Evolutionary conservation across 1,140 invertebrate species (phyloP).

Genomic region (Panulirus ornatus): DNA sequence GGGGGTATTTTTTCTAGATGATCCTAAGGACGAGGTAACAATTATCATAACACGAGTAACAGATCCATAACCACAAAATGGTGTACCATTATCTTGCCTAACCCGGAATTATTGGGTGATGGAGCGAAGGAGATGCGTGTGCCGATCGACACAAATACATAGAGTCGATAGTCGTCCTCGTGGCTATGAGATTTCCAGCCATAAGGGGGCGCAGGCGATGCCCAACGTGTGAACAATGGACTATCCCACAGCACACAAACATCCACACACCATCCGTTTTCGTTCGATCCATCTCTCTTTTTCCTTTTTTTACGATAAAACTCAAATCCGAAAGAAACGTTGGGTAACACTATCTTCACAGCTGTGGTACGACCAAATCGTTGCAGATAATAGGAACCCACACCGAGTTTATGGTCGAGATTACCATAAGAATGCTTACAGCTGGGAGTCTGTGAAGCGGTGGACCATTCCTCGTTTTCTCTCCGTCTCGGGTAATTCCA

Average conservation of each 20-base stretch:
- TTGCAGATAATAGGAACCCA: background rate
- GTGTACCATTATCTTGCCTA: background rate
- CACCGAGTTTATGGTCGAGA: background rate
- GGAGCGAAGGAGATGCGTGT: background rate
- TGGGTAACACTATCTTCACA: background rate
- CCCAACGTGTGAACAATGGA: background rate
- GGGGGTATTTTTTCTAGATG: background rate
- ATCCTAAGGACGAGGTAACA: background rate
- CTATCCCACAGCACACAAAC: background rate
- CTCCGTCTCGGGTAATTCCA: background rate
- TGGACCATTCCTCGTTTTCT: background rate
- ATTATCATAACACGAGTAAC: conserved; percentile 4
- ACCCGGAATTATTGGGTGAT: conserved; percentile 10
- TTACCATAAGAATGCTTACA: background rate
- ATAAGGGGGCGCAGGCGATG: background rate
- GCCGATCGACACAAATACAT: background rate
- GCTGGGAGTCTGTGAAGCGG: background rate
- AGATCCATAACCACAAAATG: conserved; percentile 5
- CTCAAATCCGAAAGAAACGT: background rate
- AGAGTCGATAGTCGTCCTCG: background rate
- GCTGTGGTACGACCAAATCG: background rate
- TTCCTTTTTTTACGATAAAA: background rate
- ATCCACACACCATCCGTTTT: too few species aligned
- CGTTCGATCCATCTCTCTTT: too few species aligned
- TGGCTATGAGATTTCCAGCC: background rate